Evolutionary conservation across 2,113 vertebrate genomes (phyloP).

Genomic region (Asarcornis scutulata): DNA sequence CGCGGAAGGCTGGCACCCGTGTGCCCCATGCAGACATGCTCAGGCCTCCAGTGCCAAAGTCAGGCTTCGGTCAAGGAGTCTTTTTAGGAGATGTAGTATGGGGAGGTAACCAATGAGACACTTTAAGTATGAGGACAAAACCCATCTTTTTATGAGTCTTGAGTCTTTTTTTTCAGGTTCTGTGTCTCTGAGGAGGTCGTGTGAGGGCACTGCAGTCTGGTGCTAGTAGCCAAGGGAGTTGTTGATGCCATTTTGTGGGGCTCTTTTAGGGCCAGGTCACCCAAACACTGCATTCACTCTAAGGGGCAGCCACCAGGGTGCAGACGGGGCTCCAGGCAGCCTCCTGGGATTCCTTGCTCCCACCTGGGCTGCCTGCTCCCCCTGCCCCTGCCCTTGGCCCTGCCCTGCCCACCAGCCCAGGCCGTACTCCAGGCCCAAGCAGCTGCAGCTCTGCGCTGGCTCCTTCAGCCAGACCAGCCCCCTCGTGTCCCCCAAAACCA

Average conservation of each 20-base stretch:
- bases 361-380: too few relatives aligned
- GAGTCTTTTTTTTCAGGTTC: neutral
- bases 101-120: neutral
- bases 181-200: neutral
- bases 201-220: neutral
- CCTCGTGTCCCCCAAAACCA: accelerated
- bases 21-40: neutral
- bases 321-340: neutral
- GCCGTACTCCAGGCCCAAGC: neutral
- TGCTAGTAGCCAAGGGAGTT: accelerated
- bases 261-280: neutral
- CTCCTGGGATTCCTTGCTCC: neutral
- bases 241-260: neutral
- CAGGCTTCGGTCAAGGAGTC: neutral
- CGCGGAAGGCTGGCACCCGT: accelerated
- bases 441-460: accelerated
- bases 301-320: neutral
- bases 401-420: neutral
- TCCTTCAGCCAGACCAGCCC: neutral
- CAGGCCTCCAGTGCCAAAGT: neutral
- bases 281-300: neutral
- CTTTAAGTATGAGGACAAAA: neutral
- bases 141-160: accelerated
- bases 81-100: neutral
- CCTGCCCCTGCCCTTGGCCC: neutral